Evolutionary conservation across 2,797 vertebrate genomes (phyloP).

Genomic region (Meda fulgida): DNA sequence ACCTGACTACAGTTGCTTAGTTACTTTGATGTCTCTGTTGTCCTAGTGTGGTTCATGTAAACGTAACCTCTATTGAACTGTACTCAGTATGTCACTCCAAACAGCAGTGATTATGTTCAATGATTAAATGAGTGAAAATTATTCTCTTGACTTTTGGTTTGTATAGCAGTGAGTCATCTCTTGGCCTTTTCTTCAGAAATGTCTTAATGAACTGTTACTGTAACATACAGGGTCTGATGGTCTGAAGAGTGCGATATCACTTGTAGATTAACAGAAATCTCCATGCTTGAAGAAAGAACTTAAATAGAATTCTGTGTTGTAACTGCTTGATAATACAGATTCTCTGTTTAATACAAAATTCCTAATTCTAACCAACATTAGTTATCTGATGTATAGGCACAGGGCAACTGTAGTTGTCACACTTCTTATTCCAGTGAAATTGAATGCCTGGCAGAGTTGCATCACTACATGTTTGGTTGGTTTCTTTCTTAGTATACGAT

Average conservation of each 20-base stretch:
- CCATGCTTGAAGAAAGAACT: constrained; percentile 1
- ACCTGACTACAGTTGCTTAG: constrained; percentile 55
- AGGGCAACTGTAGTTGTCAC: neutral
- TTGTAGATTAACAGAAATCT: constrained; percentile 61
- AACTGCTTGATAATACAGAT: neutral
- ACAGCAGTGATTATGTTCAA: constrained; percentile 9
- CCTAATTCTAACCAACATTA: neutral
- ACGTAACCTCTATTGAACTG: constrained; percentile 40
- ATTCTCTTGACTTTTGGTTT: constrained; percentile 12
- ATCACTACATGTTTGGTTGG: constrained; percentile 8
- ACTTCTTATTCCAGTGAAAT: constrained; percentile 7
- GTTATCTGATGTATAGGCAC: neutral
- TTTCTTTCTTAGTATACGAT: constrained; percentile 34
- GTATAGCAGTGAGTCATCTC: constrained; percentile 14
- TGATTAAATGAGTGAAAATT: constrained; percentile 30
- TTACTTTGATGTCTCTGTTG: constrained; percentile 37
- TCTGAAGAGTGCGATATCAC: constrained; percentile 58
- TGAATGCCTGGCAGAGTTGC: neutral
- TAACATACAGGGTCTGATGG: too few relatives aligned
- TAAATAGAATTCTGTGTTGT: constrained; percentile 11
- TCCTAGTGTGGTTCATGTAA: constrained; percentile 27
- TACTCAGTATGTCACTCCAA: constrained; percentile 3
- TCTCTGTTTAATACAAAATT: neutral
- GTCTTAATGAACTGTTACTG: constrained; percentile 26
- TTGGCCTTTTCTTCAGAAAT: constrained; percentile 32